Evolutionary conservation across 2,888 invertebrate genomes (phyloP).

Genomic region (Hirtodrosophila duncani): DNA sequence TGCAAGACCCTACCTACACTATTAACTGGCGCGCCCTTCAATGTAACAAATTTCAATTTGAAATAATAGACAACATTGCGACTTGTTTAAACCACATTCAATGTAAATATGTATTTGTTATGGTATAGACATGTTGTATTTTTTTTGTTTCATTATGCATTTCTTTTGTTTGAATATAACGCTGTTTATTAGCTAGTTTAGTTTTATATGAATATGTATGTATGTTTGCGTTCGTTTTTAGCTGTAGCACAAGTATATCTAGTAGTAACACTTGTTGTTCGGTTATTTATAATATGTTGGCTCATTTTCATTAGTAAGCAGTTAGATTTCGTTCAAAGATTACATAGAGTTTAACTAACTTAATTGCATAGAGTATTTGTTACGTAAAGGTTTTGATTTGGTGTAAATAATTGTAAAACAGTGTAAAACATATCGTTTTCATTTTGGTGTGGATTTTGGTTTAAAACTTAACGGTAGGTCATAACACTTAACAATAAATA

Average conservation of each 20-base stretch:
- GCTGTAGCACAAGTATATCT: not conserved
- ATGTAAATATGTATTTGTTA: slow-evolving; percentile 71
- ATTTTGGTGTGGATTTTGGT: slow-evolving; percentile 28
- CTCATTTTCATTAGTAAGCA: not conserved
- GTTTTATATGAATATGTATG: slow-evolving; percentile 38
- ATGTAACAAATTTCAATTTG: not conserved
- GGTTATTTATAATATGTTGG: not conserved
- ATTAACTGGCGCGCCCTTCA: not conserved
- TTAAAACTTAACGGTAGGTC: slow-evolving; percentile 70
- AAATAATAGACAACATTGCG: slow-evolving; percentile 30
- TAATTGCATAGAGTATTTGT: slow-evolving; percentile 62
- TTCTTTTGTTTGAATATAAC: slow-evolving; percentile 65
- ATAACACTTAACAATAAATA: slow-evolving; percentile 52
- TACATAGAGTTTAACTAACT: slow-evolving; percentile 44
- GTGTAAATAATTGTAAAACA: slow-evolving; percentile 64
- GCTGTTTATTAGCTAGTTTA: slow-evolving; percentile 50
- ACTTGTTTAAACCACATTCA: slow-evolving; percentile 65
- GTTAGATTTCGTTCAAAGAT: slow-evolving; percentile 6
- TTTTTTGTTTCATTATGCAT: no score
- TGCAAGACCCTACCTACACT: not conserved
- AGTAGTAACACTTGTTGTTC: slow-evolving; percentile 3
- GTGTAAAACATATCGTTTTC: slow-evolving; percentile 25
- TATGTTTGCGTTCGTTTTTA: slow-evolving; percentile 45
- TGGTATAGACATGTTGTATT: slow-evolving; percentile 62
- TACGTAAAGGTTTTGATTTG: slow-evolving; percentile 25